Evolutionary conservation across 2,888 invertebrate species (phyloP).

Genomic region (Actias luna): DNA sequence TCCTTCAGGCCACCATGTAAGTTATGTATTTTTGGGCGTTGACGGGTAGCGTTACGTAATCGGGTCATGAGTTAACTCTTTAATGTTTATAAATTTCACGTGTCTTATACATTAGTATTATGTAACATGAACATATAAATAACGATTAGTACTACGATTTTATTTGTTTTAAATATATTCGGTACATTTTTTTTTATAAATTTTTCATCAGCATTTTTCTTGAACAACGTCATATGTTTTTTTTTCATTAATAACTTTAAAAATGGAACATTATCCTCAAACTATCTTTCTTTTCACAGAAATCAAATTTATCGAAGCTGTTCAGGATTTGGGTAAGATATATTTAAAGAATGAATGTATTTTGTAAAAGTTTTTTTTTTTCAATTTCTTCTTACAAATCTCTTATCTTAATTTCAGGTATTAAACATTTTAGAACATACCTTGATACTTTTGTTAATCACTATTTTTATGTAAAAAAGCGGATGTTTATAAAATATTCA

Average conservation of each 20-base stretch:
- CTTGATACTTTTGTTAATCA: no score
- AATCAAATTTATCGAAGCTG: slow-evolving; percentile 27
- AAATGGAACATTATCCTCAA: slow-evolving; percentile 7
- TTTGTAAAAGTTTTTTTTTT: background rate
- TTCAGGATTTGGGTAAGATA: slow-evolving; percentile 29
- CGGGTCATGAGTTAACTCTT: slow-evolving; percentile 13
- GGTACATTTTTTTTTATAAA: background rate
- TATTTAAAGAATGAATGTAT: slow-evolving; percentile 19
- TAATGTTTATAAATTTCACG: slow-evolving; percentile 3
- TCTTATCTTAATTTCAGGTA: background rate
- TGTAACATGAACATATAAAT: background rate
- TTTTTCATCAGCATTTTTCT: background rate
- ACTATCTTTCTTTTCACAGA: slow-evolving; percentile 31
- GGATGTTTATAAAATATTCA: no score
- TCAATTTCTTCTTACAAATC: background rate
- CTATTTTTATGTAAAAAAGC: no score
- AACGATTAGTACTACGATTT: background rate
- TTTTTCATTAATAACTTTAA: background rate
- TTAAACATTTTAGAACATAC: no score
- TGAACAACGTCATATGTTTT: background rate
- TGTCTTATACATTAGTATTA: background rate
- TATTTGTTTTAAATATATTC: background rate
- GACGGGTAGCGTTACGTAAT: slow-evolving; percentile 17
- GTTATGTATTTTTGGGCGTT: slow-evolving; percentile 25
- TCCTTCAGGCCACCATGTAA: slow-evolving; percentile 40